phyloP scores from a whole-genome alignment of 2,888 invertebrate genomes.

The Hydrotaea diabolus region DNA sequence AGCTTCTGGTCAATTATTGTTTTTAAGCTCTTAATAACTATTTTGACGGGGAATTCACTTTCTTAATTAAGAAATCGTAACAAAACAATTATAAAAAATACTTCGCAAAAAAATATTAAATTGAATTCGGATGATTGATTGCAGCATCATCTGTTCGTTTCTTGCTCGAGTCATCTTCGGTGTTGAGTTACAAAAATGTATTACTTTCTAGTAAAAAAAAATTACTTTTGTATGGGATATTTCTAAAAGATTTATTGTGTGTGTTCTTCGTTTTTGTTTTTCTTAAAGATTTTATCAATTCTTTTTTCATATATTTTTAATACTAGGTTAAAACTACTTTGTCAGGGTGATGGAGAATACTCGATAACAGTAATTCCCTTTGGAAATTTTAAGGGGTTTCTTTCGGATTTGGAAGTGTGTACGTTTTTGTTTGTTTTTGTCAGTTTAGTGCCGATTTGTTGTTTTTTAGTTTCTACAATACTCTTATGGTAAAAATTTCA shows the following conservation, averaged over 20 bases:
- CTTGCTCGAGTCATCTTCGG: slow-evolving; percentile 12
- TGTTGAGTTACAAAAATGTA: slow-evolving; percentile 67
- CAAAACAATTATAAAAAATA: slow-evolving; percentile 34
- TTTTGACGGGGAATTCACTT: slow-evolving; percentile 52
- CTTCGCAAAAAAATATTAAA: slow-evolving; percentile 20
- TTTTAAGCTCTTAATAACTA: slow-evolving; percentile 54
- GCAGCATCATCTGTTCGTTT: neutral
- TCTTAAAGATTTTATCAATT: slow-evolving; percentile 11
- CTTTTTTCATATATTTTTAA: neutral
- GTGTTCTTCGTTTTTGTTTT: slow-evolving; percentile 19
- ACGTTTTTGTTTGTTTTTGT: slow-evolving; percentile 4
- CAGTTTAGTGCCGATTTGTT: slow-evolving; percentile 22
- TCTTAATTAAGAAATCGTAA: slow-evolving; percentile 22
- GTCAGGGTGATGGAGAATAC: neutral
- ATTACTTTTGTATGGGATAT: slow-evolving; percentile 47
- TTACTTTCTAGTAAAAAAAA: slow-evolving; percentile 62
- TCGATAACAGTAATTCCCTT: slow-evolving; percentile 30
- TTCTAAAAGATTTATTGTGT: slow-evolving; percentile 61
- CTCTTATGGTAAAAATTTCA: slow-evolving; percentile 34
- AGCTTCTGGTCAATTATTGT: slow-evolving; percentile 44
- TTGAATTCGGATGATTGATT: neutral
- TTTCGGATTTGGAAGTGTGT: slow-evolving; percentile 5
- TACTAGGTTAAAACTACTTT: slow-evolving; percentile 25
- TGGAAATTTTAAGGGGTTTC: neutral
- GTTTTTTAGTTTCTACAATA: slow-evolving; percentile 33